Base-by-base conservation (phyloP, 2,797 vertebrate genomes). In the Notolabrus celidotus region DNA sequence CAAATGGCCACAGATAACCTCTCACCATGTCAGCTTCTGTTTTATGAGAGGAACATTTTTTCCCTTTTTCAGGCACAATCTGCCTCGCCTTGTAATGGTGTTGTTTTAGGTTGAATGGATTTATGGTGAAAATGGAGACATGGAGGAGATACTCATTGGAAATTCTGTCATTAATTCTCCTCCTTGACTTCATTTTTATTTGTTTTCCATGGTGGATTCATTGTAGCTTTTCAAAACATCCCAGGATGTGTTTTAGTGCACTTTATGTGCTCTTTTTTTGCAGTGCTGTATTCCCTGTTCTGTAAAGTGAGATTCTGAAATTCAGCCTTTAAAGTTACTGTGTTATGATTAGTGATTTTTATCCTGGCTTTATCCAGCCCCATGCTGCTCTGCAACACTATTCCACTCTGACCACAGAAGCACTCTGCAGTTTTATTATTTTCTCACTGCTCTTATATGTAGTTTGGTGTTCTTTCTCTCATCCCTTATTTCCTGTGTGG, bases 401-500 rank as follows among this genome's bases (percentile, higher is more conserved):
- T 56, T 86, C 77, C 73, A 73, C 43, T 1, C 54, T 75, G 60
- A 79, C 79, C 73, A 64, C 68, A 74, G 64, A 66, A 55, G 59
- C 43, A 15, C 67, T 84, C 65, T 63, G 67, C 59, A 59, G 41
- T 62, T 72, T 72, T 54, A 43, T 74, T 67, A 36, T 45, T 61
- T 63, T 68, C 79, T 66, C 74, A 64, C 42, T 45, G 4, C 66
- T 47, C 45, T 79, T 49, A 63, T 57, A 36, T 36, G 34, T 36
- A 68, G 82, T 72, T 74, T 75, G 69, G 67, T 74, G 55, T 70
- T 78, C 59, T 74, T 73, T 86, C 78, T 85, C 82, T 88, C 86
- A 79, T 89, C 76, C 39, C 71, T 84, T 76, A 82, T 87, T 90
- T 90, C 86, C 89, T 87, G 84, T 77, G 66, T 84, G 79, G 84